Conservation (phyloP, 2,113 vertebrate genomes). For the Nesospiza acunhae region DNA sequence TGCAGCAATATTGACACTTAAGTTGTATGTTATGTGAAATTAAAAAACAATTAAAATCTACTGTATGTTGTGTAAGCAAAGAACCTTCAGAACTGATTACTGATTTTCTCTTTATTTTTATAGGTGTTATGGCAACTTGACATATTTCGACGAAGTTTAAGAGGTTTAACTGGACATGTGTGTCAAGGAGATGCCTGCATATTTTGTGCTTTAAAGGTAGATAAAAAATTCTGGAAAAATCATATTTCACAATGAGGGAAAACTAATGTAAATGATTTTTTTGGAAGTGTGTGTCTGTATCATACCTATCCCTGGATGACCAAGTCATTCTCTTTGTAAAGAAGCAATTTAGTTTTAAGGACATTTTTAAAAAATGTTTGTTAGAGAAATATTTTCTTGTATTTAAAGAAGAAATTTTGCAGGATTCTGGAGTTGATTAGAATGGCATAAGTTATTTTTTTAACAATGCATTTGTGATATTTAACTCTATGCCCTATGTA, state of each 20-base stretch:
- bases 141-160: slow-evolving; percentile 94
- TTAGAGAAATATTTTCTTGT: not conserved
- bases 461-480: not conserved
- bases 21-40: not conserved
- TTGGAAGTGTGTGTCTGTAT: not conserved
- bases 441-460: not conserved
- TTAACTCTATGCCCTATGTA: not conserved
- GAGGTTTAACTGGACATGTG: slow-evolving; percentile 89
- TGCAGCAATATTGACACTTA: not conserved
- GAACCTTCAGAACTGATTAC: not conserved
- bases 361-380: not conserved
- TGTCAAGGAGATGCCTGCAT: slow-evolving; percentile 96
- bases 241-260: not conserved
- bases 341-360: not conserved
- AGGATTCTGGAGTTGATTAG: not conserved
- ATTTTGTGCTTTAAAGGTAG: slow-evolving; percentile 98
- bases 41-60: not conserved
- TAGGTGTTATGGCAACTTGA: slow-evolving; percentile 98
- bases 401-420: not conserved
- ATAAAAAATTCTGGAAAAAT: not conserved
- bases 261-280: not conserved
- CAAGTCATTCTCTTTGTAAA: not conserved
- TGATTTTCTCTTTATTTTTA: not conserved
- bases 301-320: accelerated
- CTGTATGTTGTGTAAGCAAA: not conserved